Evolutionary conservation across 2,797 vertebrate species (phyloP).

Genomic region (Passerculus sandwichensis): DNA sequence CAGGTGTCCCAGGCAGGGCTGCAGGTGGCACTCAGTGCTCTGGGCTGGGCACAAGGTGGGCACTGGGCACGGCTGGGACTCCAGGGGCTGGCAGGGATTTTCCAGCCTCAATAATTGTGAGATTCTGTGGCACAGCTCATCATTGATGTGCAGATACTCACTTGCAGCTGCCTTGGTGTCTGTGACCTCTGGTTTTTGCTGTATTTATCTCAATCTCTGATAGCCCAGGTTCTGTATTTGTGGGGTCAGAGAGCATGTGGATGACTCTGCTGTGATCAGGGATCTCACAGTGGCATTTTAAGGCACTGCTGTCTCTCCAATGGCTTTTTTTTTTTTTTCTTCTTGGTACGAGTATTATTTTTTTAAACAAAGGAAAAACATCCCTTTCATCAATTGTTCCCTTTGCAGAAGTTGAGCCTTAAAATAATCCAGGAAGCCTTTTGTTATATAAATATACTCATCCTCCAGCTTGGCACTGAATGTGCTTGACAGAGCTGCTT

Average conservation of each 20-base stretch:
- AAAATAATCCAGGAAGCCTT: slow-evolving; percentile 40
- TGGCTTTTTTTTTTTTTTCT: neutral
- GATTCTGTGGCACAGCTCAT: neutral
- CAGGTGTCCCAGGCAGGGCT: too few species aligned
- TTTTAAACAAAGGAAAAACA: slow-evolving; percentile 10
- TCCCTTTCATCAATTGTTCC: neutral
- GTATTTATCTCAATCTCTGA: neutral
- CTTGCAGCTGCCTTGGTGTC: neutral
- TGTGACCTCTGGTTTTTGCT: neutral
- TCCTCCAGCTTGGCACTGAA: neutral
- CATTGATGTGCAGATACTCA: neutral
- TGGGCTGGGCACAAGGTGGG: too few species aligned
- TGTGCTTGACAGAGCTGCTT: neutral
- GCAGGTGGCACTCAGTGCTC: too few species aligned
- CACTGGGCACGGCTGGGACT: too few species aligned
- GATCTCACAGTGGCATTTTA: neutral
- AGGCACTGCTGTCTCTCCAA: neutral
- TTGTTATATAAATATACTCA: slow-evolving; percentile 31
- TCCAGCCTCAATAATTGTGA: neutral
- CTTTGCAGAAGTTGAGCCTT: slow-evolving; percentile 7
- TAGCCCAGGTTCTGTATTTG: accelerated
- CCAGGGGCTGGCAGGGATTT: neutral
- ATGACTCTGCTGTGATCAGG: neutral
- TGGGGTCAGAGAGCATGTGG: neutral
- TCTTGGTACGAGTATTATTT: neutral